phyloP scores from a whole-genome alignment of 2,113 vertebrate genomes.

The Erythrocercus mccallii region DNA sequence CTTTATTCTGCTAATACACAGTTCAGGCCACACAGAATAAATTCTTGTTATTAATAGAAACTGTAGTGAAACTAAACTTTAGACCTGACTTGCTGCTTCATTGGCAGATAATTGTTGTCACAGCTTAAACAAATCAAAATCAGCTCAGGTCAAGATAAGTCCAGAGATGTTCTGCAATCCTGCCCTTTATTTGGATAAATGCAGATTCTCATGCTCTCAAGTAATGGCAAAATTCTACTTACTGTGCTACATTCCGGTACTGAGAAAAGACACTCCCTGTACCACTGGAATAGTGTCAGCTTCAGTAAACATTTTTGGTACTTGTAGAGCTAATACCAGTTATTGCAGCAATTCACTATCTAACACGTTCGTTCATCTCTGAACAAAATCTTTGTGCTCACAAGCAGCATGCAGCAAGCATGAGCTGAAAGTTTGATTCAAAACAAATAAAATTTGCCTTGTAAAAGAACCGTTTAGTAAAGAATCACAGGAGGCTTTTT shows the following conservation, averaged over 20 bases:
- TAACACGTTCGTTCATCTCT: rapidly evolving
- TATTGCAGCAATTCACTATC: background rate
- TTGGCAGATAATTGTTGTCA: background rate
- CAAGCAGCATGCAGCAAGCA: background rate
- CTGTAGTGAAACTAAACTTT: background rate
- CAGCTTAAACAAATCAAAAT: background rate
- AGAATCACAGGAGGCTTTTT: background rate
- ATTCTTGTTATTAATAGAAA: background rate
- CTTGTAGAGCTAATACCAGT: background rate
- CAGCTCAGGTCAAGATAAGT: background rate
- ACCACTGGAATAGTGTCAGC: background rate
- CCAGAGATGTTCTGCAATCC: background rate
- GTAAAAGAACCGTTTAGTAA: background rate
- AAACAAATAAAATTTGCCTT: background rate
- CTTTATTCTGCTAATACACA: background rate
- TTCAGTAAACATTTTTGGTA: background rate
- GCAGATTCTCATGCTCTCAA: background rate
- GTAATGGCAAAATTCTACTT: background rate
- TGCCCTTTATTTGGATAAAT: rapidly evolving
- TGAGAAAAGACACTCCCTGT: background rate
- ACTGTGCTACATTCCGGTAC: background rate
- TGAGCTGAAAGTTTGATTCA: background rate
- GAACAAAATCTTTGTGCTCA: background rate
- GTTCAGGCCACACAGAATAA: background rate
- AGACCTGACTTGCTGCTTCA: background rate